phyloP scores from a whole-genome alignment of 2,113 vertebrate genomes.

The Lathamus discolor region DNA sequence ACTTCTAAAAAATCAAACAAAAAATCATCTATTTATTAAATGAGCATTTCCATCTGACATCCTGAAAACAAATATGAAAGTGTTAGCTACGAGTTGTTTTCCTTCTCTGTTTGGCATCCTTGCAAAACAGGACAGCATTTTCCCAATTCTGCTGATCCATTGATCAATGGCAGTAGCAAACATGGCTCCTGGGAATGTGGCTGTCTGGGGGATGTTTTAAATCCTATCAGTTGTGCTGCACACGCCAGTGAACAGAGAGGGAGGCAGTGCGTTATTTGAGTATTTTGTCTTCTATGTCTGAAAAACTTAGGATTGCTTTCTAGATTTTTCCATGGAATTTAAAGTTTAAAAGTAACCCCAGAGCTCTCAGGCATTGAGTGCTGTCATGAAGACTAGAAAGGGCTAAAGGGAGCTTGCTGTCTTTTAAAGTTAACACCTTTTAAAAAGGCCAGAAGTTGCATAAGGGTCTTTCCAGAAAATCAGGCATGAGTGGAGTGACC shows the following conservation, averaged over 20 bases:
- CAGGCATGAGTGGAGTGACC: neutral
- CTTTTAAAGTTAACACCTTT: neutral
- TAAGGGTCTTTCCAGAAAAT: neutral
- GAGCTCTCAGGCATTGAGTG: neutral
- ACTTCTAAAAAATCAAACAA: neutral
- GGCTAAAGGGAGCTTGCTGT: neutral
- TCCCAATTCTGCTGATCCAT: neutral
- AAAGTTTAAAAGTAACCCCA: neutral
- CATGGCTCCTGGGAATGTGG: neutral
- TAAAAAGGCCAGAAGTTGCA: fast-evolving
- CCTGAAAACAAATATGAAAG: neutral
- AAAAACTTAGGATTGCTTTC: neutral
- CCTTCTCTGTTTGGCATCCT: neutral
- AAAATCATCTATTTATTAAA: neutral
- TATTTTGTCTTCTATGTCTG: neutral
- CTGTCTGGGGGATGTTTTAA: neutral
- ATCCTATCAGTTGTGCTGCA: neutral
- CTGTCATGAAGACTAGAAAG: neutral
- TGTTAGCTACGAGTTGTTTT: neutral
- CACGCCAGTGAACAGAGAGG: neutral
- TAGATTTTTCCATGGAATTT: neutral
- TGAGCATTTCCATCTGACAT: neutral
- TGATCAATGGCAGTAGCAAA: neutral
- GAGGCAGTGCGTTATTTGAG: neutral
- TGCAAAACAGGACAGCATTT: neutral